Evolutionary conservation across 1,140 invertebrate genomes (phyloP).

Genomic region (Fopius arisanus): DNA sequence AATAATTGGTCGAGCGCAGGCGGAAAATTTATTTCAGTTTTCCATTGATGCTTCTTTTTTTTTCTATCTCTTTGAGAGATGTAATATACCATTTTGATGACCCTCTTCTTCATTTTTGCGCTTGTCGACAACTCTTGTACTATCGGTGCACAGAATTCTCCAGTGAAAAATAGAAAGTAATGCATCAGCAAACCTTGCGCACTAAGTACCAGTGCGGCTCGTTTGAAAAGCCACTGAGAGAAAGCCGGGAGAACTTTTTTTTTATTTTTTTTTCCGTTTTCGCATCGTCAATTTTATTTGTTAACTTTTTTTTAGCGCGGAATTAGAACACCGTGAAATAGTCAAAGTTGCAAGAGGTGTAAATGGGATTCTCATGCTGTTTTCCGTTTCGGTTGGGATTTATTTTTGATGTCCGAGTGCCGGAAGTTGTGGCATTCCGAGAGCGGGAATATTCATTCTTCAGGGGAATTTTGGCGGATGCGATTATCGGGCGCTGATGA

Average conservation of each 20-base stretch:
- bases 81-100: not conserved
- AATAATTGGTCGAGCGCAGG: slow-evolving; percentile 6
- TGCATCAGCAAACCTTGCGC: slow-evolving; percentile 4
- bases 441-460: not conserved
- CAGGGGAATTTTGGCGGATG: not conserved
- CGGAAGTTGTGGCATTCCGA: not conserved
- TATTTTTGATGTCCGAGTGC: not conserved
- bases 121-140: not conserved
- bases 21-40: slow-evolving; percentile 12
- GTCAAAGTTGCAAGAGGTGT: slow-evolving; percentile 8
- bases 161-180: slow-evolving; percentile 18
- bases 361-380: not conserved
- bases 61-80: not conserved
- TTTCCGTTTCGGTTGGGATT: not conserved
- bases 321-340: slow-evolving; percentile 33
- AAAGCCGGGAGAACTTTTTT: not conserved
- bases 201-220: slow-evolving; percentile 16
- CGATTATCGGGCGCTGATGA: not conserved
- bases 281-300: not conserved
- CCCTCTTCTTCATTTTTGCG: not conserved
- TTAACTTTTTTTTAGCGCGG: slow-evolving; percentile 7
- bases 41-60: not conserved
- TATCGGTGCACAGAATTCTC: no score
- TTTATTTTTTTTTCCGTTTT: slow-evolving; percentile 7
- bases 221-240: slow-evolving; percentile 15